Conservation (phyloP, 2,113 vertebrate genomes). For the Indicator maculatus region DNA sequence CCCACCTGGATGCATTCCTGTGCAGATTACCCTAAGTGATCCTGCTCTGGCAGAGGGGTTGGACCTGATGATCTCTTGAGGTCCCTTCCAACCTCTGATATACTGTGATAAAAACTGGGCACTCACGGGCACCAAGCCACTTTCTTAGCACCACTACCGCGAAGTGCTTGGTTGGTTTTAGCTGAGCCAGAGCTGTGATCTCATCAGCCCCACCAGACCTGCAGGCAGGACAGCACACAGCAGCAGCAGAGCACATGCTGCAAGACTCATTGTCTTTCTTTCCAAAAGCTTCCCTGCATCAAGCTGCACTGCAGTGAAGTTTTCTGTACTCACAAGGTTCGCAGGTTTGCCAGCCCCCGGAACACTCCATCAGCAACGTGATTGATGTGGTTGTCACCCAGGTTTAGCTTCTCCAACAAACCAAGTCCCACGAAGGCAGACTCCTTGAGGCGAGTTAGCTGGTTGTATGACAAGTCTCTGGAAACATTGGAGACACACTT, state of each 20-base stretch:
- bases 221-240: neutral
- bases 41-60: too few species aligned
- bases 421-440: slow-evolving; percentile 89
- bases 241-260: rapidly evolving
- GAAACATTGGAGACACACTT: neutral
- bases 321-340: slow-evolving; percentile 85
- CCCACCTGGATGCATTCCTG: too few species aligned
- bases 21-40: too few species aligned
- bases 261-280: neutral
- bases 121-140: neutral
- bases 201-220: neutral
- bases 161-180: neutral
- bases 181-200: neutral
- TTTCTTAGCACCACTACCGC: neutral
- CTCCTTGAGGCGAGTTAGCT: slow-evolving; percentile 92
- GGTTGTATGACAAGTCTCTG: slow-evolving; percentile 93
- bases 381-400: slow-evolving; percentile 91
- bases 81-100: too few species aligned
- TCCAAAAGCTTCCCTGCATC: neutral
- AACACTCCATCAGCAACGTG: slow-evolving; percentile 95
- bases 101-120: neutral
- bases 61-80: too few species aligned
- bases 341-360: slow-evolving; percentile 85
- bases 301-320: neutral
- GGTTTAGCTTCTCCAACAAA: slow-evolving; percentile 88